These are phyloP conservation scores for Fringilla coelebs DNA, from an alignment of 2,797 vertebrate genomes.

Conservation along the genomic window DNA sequence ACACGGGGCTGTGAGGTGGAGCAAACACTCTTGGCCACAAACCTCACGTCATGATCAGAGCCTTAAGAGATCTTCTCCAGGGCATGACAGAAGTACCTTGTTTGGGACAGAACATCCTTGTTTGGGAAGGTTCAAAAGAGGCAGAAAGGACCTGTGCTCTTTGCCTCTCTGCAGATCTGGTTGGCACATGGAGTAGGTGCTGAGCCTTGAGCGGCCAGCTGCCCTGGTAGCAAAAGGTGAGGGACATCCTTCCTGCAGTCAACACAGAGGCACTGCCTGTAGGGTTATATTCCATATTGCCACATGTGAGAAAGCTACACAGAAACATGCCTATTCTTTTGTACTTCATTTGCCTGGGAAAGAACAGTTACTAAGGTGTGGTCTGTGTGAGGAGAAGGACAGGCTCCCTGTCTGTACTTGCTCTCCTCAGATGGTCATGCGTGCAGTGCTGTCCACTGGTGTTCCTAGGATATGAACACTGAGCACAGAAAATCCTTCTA, in stretches of 20 bases:
- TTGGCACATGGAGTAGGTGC: not conserved
- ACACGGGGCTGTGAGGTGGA: not conserved
- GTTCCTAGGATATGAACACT: not conserved
- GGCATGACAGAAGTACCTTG: not conserved
- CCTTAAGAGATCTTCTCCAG: not conserved
- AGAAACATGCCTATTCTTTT: not conserved
- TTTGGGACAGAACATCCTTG: not conserved
- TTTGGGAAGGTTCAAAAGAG: not conserved
- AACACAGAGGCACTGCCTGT: not conserved
- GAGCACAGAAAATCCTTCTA: not conserved
- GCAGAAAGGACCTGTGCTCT: not conserved
- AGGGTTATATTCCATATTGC: not conserved
- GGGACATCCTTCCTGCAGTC: not conserved
- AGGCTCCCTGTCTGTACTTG: not conserved
- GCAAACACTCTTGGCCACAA: rapidly evolving
- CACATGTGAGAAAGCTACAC: not conserved
- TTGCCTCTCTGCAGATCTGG: not conserved
- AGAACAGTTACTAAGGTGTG: not conserved
- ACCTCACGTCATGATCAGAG: not conserved
- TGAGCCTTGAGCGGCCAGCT: not conserved
- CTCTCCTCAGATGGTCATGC: not conserved
- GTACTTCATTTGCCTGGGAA: not conserved
- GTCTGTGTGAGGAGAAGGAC: not conserved
- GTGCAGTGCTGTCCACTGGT: not conserved
- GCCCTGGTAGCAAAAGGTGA: not conserved